Evolutionary conservation across 2,797 vertebrate species (phyloP).

Genomic region (Hydrolagus colliei): DNA sequence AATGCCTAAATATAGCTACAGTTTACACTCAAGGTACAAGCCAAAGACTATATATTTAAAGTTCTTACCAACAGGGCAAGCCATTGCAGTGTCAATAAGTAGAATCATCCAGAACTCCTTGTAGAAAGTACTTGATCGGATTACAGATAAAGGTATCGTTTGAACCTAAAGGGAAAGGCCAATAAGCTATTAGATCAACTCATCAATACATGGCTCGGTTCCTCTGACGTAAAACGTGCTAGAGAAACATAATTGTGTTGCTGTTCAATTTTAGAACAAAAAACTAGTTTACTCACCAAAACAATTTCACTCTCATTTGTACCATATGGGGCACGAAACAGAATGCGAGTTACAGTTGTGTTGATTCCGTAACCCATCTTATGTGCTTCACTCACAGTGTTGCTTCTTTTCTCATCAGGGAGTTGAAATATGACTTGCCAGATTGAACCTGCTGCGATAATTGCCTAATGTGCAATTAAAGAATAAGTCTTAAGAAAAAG

Average conservation of each 20-base stretch:
- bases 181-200: background rate
- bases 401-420: conserved; percentile 49
- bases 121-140: conserved; percentile 62
- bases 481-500: no score
- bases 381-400: conserved; percentile 57
- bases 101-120: conserved; percentile 51
- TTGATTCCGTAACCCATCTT: conserved; percentile 60
- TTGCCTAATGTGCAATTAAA: background rate
- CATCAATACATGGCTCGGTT: no score
- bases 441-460: conserved; percentile 41
- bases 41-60: background rate
- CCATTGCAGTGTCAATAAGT: conserved; percentile 55
- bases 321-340: conserved; percentile 60
- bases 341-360: conserved; percentile 52
- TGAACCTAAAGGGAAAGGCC: conserved; percentile 48
- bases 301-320: conserved; percentile 52
- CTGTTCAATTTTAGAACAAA: background rate
- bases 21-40: no score
- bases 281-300: background rate
- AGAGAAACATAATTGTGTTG: background rate
- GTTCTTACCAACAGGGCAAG: conserved; percentile 58
- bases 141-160: conserved; percentile 60
- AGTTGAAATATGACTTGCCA: conserved; percentile 67
- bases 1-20: no score
- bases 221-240: background rate